Evolutionary conservation across 2,888 invertebrate species (phyloP).

Genomic region (Coelopa pilipes): DNA sequence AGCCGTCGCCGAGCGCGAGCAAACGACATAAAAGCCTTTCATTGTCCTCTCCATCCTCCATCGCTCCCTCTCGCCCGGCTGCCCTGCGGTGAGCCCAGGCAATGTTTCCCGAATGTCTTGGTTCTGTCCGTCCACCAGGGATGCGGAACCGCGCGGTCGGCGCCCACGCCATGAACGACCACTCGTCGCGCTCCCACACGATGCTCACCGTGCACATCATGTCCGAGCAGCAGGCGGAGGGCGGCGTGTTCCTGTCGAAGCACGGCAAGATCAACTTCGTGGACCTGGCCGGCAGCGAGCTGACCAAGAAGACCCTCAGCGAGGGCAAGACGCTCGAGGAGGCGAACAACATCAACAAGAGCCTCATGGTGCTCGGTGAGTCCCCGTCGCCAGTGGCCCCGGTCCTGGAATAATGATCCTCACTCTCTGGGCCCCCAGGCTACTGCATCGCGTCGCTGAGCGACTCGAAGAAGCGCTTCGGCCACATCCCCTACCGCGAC

Average conservation of each 20-base stretch:
- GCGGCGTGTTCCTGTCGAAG: constrained; percentile 86
- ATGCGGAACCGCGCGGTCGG: constrained; percentile 91
- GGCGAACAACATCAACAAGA: constrained; percentile 96
- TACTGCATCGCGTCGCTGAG: constrained; percentile 95
- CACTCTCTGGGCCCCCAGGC: constrained; percentile 71
- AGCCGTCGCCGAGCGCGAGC: too few species aligned
- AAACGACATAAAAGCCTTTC: not conserved
- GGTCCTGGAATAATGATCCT: not conserved
- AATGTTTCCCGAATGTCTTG: too few species aligned
- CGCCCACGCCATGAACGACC: constrained; percentile 91
- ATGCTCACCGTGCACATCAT: constrained; percentile 87
- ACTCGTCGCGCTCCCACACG: constrained; percentile 89
- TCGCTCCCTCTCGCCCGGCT: not conserved
- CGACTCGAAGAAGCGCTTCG: constrained; percentile 79
- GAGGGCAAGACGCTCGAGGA: constrained; percentile 90
- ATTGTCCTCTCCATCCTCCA: not conserved
- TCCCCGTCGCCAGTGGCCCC: not conserved
- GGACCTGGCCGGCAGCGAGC: constrained; percentile 95
- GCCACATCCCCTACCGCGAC: constrained; percentile 94
- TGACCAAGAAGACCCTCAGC: constrained; percentile 91
- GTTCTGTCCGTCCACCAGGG: constrained; percentile 69
- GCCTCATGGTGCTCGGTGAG: constrained; percentile 90
- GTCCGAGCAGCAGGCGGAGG: constrained; percentile 83
- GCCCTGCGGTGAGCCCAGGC: too few species aligned
- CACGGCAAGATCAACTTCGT: constrained; percentile 97